Conservation (phyloP, 2,113 vertebrate species). For the Narcine bancroftii region DNA sequence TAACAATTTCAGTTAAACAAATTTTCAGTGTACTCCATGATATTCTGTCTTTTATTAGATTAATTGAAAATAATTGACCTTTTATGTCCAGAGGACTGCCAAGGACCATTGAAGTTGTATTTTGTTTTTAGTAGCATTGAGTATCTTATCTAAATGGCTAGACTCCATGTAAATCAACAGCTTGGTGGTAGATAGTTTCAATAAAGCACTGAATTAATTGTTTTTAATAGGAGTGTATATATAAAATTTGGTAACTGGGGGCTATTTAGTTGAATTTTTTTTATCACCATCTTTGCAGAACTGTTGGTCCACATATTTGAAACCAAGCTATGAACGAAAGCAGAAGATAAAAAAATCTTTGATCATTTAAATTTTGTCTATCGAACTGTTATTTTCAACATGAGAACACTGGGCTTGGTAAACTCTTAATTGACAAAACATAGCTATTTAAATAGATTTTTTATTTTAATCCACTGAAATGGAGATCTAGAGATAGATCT, state of each 20-base stretch:
- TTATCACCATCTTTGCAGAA: neutral
- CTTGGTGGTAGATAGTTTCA: neutral
- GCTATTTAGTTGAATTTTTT: neutral
- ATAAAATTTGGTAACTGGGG: neutral
- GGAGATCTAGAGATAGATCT: neutral
- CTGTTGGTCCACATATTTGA: neutral
- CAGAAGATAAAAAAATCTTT: neutral
- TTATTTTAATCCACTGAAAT: neutral
- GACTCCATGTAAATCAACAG: neutral
- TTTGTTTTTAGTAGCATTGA: too few species aligned
- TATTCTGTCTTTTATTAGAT: neutral
- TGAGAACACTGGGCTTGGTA: neutral
- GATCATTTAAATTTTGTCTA: neutral
- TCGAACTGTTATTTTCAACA: neutral
- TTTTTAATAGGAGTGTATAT: neutral
- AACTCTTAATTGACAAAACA: neutral
- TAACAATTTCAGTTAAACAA: too few species aligned
- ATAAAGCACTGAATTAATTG: neutral
- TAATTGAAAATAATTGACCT: neutral
- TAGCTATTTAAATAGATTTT: neutral
- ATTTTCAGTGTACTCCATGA: neutral
- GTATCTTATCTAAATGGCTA: too few species aligned
- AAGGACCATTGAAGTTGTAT: too few species aligned
- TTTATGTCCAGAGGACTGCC: too few species aligned
- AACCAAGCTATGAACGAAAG: neutral